Conservation (phyloP, 2,888 invertebrate species). For the Elysia crispata region DNA sequence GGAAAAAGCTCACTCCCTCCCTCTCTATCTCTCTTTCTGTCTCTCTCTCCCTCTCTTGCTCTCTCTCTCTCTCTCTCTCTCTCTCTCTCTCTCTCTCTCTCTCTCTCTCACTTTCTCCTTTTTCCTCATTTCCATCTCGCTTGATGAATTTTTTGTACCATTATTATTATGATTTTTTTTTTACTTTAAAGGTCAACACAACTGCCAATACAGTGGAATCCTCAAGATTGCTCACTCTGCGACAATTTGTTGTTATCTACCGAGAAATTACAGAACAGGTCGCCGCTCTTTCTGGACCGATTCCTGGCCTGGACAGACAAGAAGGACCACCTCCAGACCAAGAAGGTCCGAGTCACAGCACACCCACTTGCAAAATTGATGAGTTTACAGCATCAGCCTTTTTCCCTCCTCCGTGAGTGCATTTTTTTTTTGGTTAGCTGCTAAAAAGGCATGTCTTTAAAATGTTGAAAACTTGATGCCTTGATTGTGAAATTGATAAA, state of each 20-base stretch:
- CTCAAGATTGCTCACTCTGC: slow-evolving; percentile 82
- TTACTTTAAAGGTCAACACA: slow-evolving; percentile 60
- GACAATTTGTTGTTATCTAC: slow-evolving; percentile 83
- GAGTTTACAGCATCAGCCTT: slow-evolving; percentile 71
- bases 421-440: too few species aligned
- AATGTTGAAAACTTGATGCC: too few species aligned
- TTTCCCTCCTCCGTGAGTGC: slow-evolving; percentile 54
- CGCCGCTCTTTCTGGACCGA: slow-evolving; percentile 54
- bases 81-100: slow-evolving; percentile 26
- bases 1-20: too few species aligned
- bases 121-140: background rate
- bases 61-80: slow-evolving; percentile 7
- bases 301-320: slow-evolving; percentile 10
- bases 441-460: too few species aligned
- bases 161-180: slow-evolving; percentile 6
- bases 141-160: background rate
- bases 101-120: slow-evolving; percentile 12
- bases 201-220: slow-evolving; percentile 78
- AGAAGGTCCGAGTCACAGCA: slow-evolving; percentile 43
- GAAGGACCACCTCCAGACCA: slow-evolving; percentile 12
- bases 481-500: too few species aligned
- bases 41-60: background rate
- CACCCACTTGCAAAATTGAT: slow-evolving; percentile 39
- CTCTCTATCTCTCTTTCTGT: background rate
- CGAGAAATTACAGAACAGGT: slow-evolving; percentile 74